Evolutionary conservation across 23 tunicate genomes (phyloP).

Genomic region (Halocynthia roretzi): DNA sequence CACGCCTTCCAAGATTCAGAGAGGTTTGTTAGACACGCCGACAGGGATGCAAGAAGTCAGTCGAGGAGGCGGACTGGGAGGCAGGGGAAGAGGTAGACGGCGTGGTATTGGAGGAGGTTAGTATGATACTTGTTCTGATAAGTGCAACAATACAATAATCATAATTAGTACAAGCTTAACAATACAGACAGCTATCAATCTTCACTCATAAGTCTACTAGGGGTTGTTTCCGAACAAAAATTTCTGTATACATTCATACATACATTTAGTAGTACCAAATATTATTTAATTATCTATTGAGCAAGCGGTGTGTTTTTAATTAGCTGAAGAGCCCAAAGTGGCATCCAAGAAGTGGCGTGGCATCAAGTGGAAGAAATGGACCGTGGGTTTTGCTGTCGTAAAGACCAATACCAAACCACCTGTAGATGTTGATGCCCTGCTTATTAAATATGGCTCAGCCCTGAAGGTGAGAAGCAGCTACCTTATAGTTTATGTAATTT

Average conservation of each 20-base stretch:
- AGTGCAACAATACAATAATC: too few relatives aligned
- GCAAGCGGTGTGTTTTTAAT: not conserved
- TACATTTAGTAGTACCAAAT: not conserved
- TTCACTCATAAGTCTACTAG: too few relatives aligned
- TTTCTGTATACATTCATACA: too few relatives aligned
- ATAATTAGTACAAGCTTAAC: too few relatives aligned
- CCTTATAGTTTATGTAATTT: too few relatives aligned
- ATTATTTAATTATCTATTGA: not conserved
- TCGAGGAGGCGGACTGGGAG: not conserved
- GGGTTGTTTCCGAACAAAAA: too few relatives aligned
- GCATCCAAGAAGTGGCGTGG: slow-evolving; percentile 79
- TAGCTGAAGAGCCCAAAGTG: slow-evolving; percentile 50
- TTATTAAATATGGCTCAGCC: slow-evolving; percentile 77
- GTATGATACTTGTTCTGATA: too few relatives aligned
- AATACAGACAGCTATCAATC: too few relatives aligned
- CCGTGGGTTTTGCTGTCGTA: slow-evolving; percentile 30
- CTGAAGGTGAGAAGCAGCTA: slow-evolving; percentile 39
- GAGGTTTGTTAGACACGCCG: slow-evolving; percentile 12
- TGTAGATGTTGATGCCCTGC: slow-evolving; percentile 74
- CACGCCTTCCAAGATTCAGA: slow-evolving; percentile 25
- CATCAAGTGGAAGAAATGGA: slow-evolving; percentile 90
- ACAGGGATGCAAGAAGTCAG: slow-evolving; percentile 11
- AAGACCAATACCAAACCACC: slow-evolving; percentile 47
- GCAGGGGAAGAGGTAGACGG: slow-evolving; percentile 18
- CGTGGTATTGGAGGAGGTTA: not conserved